Evolutionary conservation across 1,140 invertebrate genomes (phyloP), one percentile per base, ranked within the genome.

Genomic region (Saccostrea cuccullata): DNA sequence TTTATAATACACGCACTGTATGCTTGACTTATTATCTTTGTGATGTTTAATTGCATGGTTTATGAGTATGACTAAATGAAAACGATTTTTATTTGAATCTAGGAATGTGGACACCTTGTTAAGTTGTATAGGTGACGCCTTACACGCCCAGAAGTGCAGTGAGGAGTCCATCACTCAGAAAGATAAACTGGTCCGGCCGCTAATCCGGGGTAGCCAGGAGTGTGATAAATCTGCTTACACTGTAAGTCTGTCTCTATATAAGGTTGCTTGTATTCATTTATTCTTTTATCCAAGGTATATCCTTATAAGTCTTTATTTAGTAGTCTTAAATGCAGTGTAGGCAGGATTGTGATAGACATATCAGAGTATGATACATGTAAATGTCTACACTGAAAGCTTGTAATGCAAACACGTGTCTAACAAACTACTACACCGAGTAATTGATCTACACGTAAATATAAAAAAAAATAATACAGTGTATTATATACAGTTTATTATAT

Each of bases 141-240:
- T 77, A 15, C 2, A 12, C 11, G 70, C 23, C 23, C 11, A 77
- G 13, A 26, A 30, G 13, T 77, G 70, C 26, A 30, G 70, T 36
- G 4, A 26, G 2, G 70, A 77, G 30, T 23, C 70, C 26, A 77
- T 77, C 9, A 15, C 70, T 36, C 30, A 30, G 26, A 77, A 77
- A 26, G 70, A 77, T 13, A 77, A 77, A 77, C 70, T 77, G 26
- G 23, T 36, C 13, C 70, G 70, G 26, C 23, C 26, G 23, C 70
- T 77, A 15, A 77, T 77, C 23, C 70, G 70, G 26, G 70, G 70
- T 15, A 77, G 70, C 9, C 70, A 13, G 70, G 26, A 12, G 0
- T 77, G 70, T 36, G 70, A 77, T 30, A 77, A 77, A 11, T 64
- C 58, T 64, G 58, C 58, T 64, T 64, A 64, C 15, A 64, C 58